Conservation (phyloP, 2,113 vertebrate species). For the Amazona vittata region DNA sequence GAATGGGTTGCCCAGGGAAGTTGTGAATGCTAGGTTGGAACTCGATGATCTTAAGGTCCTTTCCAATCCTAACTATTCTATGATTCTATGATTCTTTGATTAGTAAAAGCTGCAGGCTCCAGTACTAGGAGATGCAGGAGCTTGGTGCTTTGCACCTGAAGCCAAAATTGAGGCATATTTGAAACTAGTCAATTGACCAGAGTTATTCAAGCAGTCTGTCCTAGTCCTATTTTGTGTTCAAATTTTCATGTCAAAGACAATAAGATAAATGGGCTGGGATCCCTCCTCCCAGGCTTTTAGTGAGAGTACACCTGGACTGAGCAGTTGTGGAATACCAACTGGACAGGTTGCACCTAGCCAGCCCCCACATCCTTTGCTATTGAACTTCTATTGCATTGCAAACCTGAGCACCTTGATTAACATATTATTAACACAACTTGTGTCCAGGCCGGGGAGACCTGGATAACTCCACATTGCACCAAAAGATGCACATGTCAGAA, state of each 20-base stretch:
- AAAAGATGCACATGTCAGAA: conserved; percentile 77
- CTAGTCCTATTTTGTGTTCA: neutral
- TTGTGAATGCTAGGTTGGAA: too few species aligned
- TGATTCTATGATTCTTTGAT: neutral
- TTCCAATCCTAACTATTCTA: too few species aligned
- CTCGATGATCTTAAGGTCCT: too few species aligned
- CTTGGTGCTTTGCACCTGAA: neutral
- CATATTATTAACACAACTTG: neutral
- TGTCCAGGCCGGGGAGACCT: conserved; percentile 79
- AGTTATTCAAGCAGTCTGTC: neutral
- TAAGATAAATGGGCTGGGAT: neutral
- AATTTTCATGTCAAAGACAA: neutral
- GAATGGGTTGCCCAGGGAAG: too few species aligned
- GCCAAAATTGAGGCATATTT: neutral
- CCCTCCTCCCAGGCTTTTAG: neutral
- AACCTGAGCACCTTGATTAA: neutral
- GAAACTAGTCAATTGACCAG: neutral
- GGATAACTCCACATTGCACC: conserved; percentile 76
- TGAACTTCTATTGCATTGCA: neutral
- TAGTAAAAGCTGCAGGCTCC: neutral
- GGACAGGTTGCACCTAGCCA: neutral
- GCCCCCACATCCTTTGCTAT: neutral
- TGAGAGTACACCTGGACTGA: neutral
- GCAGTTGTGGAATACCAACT: neutral
- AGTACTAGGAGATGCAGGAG: neutral